Evolutionary conservation across 1,140 invertebrate genomes (phyloP).

Genomic region (Bursaphelenchus mucronatus): DNA sequence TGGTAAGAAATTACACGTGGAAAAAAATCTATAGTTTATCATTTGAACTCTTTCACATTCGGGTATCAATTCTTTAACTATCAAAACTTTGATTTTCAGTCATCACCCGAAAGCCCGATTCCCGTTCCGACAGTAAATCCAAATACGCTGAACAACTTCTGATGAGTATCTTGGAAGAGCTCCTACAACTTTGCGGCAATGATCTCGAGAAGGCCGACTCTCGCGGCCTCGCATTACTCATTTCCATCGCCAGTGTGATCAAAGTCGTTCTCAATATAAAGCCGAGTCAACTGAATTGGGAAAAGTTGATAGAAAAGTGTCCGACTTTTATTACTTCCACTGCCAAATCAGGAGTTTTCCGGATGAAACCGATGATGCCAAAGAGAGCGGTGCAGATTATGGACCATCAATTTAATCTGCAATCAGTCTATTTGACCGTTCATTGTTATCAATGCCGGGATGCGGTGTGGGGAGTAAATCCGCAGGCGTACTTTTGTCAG

Average conservation of each 20-base stretch:
- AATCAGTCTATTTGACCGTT: constrained; percentile 81
- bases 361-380: constrained; percentile 28
- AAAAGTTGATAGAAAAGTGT: constrained; percentile 60
- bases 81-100: too few relatives aligned
- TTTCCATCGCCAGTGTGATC: constrained; percentile 54
- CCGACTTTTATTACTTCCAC: constrained; percentile 51
- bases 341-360: constrained; percentile 34
- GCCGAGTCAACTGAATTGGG: constrained; percentile 40
- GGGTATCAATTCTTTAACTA: too few relatives aligned
- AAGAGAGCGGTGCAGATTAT: constrained; percentile 67
- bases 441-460: constrained; percentile 86
- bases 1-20: too few relatives aligned
- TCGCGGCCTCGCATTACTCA: constrained; percentile 48
- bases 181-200: constrained; percentile 26
- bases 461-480: constrained; percentile 80
- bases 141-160: constrained; percentile 47
- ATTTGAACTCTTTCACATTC: too few relatives aligned
- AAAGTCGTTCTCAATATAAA: constrained; percentile 53
- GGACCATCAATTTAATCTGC: constrained; percentile 81
- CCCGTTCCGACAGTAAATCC: too few relatives aligned
- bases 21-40: too few relatives aligned
- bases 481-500: constrained; percentile 59
- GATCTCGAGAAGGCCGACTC: constrained; percentile 55
- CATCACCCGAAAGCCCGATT: too few relatives aligned
- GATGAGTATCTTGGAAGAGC: constrained; percentile 43